Evolutionary conservation across 2,888 invertebrate species (phyloP).

Genomic region (Ditylenchus weischeri): DNA sequence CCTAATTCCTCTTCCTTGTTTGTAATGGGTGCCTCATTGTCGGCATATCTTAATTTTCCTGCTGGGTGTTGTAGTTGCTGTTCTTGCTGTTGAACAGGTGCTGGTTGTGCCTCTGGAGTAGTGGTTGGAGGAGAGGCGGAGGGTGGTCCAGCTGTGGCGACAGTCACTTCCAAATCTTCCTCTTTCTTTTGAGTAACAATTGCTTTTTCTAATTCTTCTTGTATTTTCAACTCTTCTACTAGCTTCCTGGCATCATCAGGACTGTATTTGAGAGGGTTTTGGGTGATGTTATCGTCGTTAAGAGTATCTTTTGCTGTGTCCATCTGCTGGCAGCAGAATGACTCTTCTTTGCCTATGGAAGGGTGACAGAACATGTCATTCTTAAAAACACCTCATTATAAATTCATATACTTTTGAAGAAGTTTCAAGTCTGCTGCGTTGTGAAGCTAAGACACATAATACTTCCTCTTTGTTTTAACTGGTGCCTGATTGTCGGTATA

Average conservation of each 20-base stretch:
- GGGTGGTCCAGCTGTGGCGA: not conserved
- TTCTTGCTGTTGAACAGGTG: conserved; percentile 5
- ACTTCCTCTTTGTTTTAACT: too few species aligned
- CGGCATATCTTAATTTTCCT: conserved; percentile 18
- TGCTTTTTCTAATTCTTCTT: conserved; percentile 27
- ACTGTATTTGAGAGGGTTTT: conserved; percentile 31
- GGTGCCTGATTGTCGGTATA: too few species aligned
- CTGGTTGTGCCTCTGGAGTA: conserved; percentile 1
- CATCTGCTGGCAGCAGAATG: conserved; percentile 49
- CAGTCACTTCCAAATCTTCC: not conserved
- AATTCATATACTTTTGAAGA: too few species aligned
- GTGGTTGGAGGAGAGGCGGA: not conserved
- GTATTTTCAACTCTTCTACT: conserved; percentile 23
- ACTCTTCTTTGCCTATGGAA: conserved; percentile 35
- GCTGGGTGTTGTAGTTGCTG: too few species aligned
- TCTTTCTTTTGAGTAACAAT: conserved; percentile 6
- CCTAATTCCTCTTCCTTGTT: not conserved
- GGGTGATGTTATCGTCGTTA: conserved; percentile 5
- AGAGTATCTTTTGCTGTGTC: conserved; percentile 14
- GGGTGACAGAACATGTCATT: conserved; percentile 43
- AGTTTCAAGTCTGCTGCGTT: too few species aligned
- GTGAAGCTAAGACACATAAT: too few species aligned
- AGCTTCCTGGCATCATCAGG: conserved; percentile 17
- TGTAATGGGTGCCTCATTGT: not conserved
- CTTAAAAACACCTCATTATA: conserved; percentile 26